Evolutionary conservation across 2,888 invertebrate genomes (phyloP).

Genomic region (Branchinecta sandiegonensis): DNA sequence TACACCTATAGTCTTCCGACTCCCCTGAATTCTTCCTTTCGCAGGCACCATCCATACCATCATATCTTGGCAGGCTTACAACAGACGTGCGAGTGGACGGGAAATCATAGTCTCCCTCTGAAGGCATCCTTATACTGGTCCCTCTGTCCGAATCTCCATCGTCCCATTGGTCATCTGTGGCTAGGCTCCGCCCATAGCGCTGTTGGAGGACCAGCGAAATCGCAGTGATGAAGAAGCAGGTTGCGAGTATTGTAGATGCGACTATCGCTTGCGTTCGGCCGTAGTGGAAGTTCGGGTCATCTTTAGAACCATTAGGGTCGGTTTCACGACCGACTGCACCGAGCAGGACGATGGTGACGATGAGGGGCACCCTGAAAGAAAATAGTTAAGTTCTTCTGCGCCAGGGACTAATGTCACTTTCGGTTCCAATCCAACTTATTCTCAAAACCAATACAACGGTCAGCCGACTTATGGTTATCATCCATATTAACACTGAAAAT

Average conservation of each 20-base stretch:
- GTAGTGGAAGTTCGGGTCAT: slow-evolving; percentile 60
- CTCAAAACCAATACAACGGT: too few species aligned
- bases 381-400: slow-evolving; percentile 1
- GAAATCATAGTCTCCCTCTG: slow-evolving; percentile 11
- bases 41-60: background rate
- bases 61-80: slow-evolving; percentile 11
- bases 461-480: too few species aligned
- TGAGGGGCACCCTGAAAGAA: slow-evolving; percentile 46
- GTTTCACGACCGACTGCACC: slow-evolving; percentile 22
- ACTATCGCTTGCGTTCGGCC: slow-evolving; percentile 61
- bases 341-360: slow-evolving; percentile 38
- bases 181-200: slow-evolving; percentile 41
- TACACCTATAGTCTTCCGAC: background rate
- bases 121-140: slow-evolving; percentile 2
- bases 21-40: slow-evolving; percentile 3
- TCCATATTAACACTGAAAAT: too few species aligned
- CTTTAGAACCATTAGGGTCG: slow-evolving; percentile 39
- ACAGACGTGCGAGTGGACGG: slow-evolving; percentile 3
- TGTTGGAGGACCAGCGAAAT: slow-evolving; percentile 69
- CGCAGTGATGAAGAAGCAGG: slow-evolving; percentile 64
- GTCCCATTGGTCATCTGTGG: slow-evolving; percentile 7
- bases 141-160: slow-evolving; percentile 1
- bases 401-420: background rate
- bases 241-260: slow-evolving; percentile 55
- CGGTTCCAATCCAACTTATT: too few species aligned